Evolutionary conservation across 2,888 invertebrate species (phyloP), one percentile per base, ranked within the genome.

Genomic region (Hemithea aestivaria): DNA sequence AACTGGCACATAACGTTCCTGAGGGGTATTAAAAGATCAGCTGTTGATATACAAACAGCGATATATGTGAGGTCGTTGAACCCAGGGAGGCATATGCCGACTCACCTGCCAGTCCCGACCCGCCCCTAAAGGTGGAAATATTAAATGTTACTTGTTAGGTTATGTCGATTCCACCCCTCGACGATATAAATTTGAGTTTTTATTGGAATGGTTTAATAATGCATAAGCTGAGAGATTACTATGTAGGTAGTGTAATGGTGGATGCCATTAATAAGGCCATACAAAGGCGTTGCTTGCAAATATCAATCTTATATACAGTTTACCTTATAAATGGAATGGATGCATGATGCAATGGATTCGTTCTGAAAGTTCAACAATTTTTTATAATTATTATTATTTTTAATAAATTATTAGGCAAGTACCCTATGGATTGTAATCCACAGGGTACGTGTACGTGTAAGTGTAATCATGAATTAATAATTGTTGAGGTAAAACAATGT

Each of bases 71-170:
- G 85, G 83, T 84, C 85, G 68, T 75, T 84, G 81, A 76, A 81
- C 79, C 76, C 68, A 73, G 32, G 78, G 75, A 77, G 80, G 75
- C 84, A 81, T 82, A 77, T 81, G 83, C 62, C 65, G 56, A 73
- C 70, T 74, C 85, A 84, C 85, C 85, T 85, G 85, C 73, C 61
- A 54, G 58, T 66, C 74, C 75, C 73, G 51, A 47, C 54, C 61
- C 63, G 65, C 70, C 73, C 75, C 72, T 56, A 62, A 49, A 63
- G 67, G 60, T 66, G 71, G 73, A 74, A 75, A 77, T 81, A 82
- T 82, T 80, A 79, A 83, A 80, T 83, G 78, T 82, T 81, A 81
- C 81, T 73, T 73, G 78, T 72, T 69, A 65, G 65, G 69, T 66
- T 67, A 66, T 67, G 67, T 62, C 51, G 60, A 60, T 56, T 62